phyloP scores from a whole-genome alignment of 2,888 invertebrate genomes.

The Amorpha juglandis region DNA sequence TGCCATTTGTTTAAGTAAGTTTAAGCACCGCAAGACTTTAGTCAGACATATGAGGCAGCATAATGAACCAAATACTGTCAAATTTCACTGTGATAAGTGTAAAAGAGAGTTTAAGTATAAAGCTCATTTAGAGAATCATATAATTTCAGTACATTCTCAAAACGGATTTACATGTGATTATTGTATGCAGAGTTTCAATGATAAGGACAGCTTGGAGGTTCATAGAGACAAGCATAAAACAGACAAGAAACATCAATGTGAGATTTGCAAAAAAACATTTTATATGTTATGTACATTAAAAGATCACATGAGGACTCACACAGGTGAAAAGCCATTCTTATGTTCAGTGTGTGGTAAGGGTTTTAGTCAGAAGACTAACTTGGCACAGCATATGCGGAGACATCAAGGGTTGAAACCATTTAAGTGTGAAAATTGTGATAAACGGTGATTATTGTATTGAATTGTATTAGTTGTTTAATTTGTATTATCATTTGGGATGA shows the following conservation, averaged over 20 bases:
- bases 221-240: constrained; percentile 77
- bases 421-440: constrained; percentile 74
- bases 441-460: constrained; percentile 52
- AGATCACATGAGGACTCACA: constrained; percentile 84
- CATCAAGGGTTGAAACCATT: constrained; percentile 81
- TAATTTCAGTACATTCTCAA: constrained; percentile 72
- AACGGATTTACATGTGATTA: constrained; percentile 73
- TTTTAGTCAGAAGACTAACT: constrained; percentile 85
- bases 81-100: constrained; percentile 63
- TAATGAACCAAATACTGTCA: constrained; percentile 52
- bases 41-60: constrained; percentile 63
- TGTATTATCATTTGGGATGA: no score
- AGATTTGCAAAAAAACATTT: constrained; percentile 69
- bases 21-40: constrained; percentile 61
- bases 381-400: constrained; percentile 83
- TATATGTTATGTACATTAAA: constrained; percentile 83
- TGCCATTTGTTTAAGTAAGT: constrained; percentile 66
- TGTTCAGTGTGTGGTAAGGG: constrained; percentile 84
- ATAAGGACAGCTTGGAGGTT: constrained; percentile 67
- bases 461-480: no score
- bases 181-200: constrained; percentile 71
- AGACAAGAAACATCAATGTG: constrained; percentile 79
- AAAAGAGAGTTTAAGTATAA: constrained; percentile 83
- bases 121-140: constrained; percentile 81
- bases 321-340: constrained; percentile 84